Evolutionary conservation across 2,797 vertebrate genomes (phyloP).

Genomic region (Phrynocephalus guinanensis): DNA sequence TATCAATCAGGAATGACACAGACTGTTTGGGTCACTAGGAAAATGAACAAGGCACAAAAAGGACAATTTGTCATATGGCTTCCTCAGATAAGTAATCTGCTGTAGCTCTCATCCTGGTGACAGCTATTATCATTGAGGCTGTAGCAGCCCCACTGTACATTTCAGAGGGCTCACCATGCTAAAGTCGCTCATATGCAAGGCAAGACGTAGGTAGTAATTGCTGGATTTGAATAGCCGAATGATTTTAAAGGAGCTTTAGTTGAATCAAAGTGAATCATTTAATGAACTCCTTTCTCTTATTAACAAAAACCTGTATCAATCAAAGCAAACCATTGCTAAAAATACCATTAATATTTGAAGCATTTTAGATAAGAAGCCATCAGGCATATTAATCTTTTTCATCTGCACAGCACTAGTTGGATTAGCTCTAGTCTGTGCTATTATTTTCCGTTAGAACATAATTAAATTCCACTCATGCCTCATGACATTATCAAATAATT

Average conservation of each 20-base stretch:
- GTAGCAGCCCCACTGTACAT: rapidly evolving
- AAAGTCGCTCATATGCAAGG: constrained; percentile 29
- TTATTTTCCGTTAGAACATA: constrained; percentile 25
- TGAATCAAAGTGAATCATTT: constrained; percentile 45
- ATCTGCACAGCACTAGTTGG: constrained; percentile 17
- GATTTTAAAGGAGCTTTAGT: neutral
- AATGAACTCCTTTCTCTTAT: constrained; percentile 46
- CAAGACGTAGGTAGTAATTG: constrained; percentile 24
- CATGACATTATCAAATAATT: constrained; percentile 31
- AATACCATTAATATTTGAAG: constrained; percentile 34
- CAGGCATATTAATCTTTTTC: constrained; percentile 47
- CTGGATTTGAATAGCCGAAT: constrained; percentile 34
- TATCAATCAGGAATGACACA: constrained; percentile 29
- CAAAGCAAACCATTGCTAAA: neutral
- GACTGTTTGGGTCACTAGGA: neutral
- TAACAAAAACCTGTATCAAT: neutral
- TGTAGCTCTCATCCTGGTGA: neutral
- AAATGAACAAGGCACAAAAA: constrained; percentile 40
- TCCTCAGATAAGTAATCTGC: constrained; percentile 21
- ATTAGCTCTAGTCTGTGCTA: constrained; percentile 39
- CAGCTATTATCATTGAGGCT: constrained; percentile 3
- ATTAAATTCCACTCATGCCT: neutral
- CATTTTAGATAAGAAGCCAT: constrained; percentile 26
- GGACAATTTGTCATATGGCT: constrained; percentile 48
- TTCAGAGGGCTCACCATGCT: constrained; percentile 35